A percentile compares a stretch with the other conserved stretches of the same genome.
These are phyloP conservation scores for Bucorvus abyssinicus DNA, from an alignment of 2,797 vertebrate species.

Conservation along the genomic window DNA sequence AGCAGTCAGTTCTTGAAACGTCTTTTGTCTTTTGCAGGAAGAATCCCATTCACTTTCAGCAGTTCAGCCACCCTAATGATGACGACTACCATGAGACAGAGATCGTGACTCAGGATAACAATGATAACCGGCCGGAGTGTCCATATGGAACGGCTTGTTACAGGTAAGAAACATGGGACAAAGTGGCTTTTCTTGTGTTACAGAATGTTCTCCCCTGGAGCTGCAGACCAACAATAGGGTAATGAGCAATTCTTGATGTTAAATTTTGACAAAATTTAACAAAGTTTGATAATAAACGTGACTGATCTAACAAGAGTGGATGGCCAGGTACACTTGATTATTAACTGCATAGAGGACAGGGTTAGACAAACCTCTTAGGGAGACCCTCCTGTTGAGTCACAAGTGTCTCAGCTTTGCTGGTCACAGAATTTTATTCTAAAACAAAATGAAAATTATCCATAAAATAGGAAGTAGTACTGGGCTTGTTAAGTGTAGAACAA, in stretches of 20 bases:
- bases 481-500: not conserved
- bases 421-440: not conserved
- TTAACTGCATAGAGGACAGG: too few relatives aligned
- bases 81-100: conserved; percentile 57
- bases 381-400: too few relatives aligned
- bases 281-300: too few relatives aligned
- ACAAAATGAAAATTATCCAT: not conserved
- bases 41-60: conserved; percentile 79
- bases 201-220: not conserved
- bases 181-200: not conserved
- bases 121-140: conserved; percentile 70
- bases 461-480: not conserved
- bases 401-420: not conserved
- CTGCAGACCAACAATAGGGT: not conserved
- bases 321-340: not conserved
- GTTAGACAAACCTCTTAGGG: too few relatives aligned
- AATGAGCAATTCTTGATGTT: not conserved
- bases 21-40: conserved; percentile 66
- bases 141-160: conserved; percentile 77
- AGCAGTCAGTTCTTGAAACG: not conserved
- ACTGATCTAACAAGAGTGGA: too few relatives aligned
- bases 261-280: not conserved
- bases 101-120: not conserved
- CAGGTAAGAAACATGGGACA: conserved; percentile 53
- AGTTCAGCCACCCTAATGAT: conserved; percentile 79